phyloP scores from a whole-genome alignment of 2,113 vertebrate genomes.

The Eptesicus fuscus region DNA sequence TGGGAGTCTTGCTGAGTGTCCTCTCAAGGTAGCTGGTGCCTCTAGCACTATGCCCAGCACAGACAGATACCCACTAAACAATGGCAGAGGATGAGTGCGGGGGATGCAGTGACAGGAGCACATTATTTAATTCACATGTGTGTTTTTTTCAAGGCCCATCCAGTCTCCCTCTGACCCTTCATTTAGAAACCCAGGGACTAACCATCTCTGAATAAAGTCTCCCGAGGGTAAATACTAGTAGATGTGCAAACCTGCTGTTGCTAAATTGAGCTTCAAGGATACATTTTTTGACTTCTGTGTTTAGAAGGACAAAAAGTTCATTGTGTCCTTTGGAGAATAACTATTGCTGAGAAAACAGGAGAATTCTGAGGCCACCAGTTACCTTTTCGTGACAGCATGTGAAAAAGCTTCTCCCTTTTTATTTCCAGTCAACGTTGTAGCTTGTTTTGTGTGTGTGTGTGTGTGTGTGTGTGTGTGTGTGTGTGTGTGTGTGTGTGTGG shows the following conservation, averaged over 20 bases:
- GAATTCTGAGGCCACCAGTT: conserved; percentile 65
- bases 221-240: conserved; percentile 52
- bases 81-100: not conserved
- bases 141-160: not conserved
- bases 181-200: conserved; percentile 63
- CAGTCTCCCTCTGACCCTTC: not conserved
- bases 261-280: conserved; percentile 73
- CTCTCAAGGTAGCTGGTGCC: not conserved
- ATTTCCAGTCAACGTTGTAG: conserved; percentile 66
- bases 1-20: not conserved
- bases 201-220: conserved; percentile 65
- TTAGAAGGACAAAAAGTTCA: conserved; percentile 74
- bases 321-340: conserved; percentile 76
- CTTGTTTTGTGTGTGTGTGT: conserved; percentile 49
- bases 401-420: conserved; percentile 70
- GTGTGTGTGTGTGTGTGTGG: conserved; percentile 30
- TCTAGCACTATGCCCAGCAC: rapidly evolving
- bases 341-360: conserved; percentile 68
- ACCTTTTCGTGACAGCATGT: conserved; percentile 75
- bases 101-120: not conserved
- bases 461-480: conserved; percentile 8
- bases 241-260: conserved; percentile 65
- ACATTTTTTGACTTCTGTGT: conserved; percentile 64
- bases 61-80: not conserved
- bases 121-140: not conserved